Evolutionary conservation across 1,140 invertebrate genomes (phyloP).

Genomic region (Oscheius sp.): DNA sequence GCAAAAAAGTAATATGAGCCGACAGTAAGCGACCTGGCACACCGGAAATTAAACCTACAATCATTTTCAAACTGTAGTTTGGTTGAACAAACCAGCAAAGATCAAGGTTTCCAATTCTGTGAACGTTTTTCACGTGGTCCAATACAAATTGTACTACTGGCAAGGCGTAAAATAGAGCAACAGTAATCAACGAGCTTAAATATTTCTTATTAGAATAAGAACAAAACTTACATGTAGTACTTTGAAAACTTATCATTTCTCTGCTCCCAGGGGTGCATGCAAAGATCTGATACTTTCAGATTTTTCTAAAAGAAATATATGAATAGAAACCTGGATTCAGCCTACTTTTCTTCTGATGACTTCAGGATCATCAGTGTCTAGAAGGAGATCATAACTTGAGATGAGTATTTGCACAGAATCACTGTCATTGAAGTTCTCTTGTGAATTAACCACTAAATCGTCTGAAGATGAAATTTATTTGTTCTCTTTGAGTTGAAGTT

Average conservation of each 20-base stretch:
- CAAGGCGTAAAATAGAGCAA: conserved; percentile 81
- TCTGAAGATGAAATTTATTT: no score
- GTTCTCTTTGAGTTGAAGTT: no score
- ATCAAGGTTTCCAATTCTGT: conserved; percentile 35
- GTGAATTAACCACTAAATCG: no score
- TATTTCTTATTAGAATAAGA: conserved; percentile 61
- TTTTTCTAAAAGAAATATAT: background rate
- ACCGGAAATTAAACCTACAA: conserved; percentile 78
- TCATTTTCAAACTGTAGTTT: no score
- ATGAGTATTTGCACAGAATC: no score
- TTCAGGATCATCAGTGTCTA: background rate
- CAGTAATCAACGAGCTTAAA: conserved; percentile 77
- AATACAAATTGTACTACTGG: conserved; percentile 83
- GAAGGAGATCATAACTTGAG: background rate
- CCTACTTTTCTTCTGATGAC: background rate
- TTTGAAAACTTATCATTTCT: conserved; percentile 21
- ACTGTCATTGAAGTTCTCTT: no score
- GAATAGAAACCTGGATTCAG: background rate
- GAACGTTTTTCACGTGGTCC: conserved; percentile 72
- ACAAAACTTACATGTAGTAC: conserved; percentile 21
- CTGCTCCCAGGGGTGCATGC: conserved; percentile 25
- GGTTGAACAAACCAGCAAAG: conserved; percentile 35
- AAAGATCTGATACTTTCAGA: conserved; percentile 32
- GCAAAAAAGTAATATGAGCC: no score
- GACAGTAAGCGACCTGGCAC: conserved; percentile 74